phyloP scores from a whole-genome alignment of 2,888 invertebrate genomes.

The Mactromeris polynyma region DNA sequence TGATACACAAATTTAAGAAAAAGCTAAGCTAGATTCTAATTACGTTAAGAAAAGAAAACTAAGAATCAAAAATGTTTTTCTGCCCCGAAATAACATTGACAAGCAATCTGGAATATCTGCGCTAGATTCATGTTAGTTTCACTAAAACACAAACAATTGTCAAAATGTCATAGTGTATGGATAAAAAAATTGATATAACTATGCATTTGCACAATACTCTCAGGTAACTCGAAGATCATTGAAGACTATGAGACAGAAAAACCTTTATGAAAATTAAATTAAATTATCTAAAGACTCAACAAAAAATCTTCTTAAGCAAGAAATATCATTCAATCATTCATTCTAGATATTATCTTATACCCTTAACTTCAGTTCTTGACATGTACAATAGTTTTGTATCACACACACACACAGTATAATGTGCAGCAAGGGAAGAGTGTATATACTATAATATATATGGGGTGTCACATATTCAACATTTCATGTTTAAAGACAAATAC shows the following conservation, averaged over 20 bases:
- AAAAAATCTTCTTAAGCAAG: constrained; percentile 21
- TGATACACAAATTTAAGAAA: constrained; percentile 14
- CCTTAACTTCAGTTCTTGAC: constrained; percentile 5
- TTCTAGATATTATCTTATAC: constrained; percentile 2
- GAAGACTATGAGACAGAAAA: background rate
- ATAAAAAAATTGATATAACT: background rate
- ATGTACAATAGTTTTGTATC: constrained; percentile 19
- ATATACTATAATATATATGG: constrained; percentile 17
- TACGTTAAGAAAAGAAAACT: constrained; percentile 11
- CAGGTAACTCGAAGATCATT: background rate
- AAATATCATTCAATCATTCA: constrained; percentile 9
- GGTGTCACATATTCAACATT: constrained; percentile 39
- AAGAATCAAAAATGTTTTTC: background rate
- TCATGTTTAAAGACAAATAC: constrained; percentile 19
- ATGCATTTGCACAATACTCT: background rate
- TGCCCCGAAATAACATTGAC: background rate
- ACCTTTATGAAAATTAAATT: constrained; percentile 8
- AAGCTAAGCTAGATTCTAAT: constrained; percentile 17
- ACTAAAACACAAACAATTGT: background rate
- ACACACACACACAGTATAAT: constrained; percentile 2
- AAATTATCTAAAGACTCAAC: background rate
- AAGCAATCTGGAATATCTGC: background rate
- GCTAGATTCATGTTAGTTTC: background rate
- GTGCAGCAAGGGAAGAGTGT: constrained; percentile 39
- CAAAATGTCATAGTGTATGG: background rate